These are phyloP conservation scores for Cisticola juncidis DNA, from an alignment of 2,113 vertebrate species.

Conservation along the genomic window DNA sequence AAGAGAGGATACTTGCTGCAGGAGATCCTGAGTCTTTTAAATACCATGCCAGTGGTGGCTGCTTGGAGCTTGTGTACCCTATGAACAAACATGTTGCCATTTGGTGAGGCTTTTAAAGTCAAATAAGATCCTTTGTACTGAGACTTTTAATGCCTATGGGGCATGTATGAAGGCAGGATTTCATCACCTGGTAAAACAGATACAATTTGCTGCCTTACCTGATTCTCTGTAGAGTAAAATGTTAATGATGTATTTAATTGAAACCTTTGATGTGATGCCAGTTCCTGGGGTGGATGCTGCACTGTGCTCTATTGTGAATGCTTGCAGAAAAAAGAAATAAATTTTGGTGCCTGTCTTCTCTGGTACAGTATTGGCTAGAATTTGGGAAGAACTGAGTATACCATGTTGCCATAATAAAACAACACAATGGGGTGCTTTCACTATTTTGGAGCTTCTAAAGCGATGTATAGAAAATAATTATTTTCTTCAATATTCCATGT, in stretches of 20 bases:
- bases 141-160: background rate
- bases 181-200: background rate
- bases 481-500: background rate
- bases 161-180: background rate
- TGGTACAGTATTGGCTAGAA: background rate
- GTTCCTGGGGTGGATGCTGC: background rate
- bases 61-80: background rate
- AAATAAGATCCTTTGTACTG: background rate
- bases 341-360: background rate
- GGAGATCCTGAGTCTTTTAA: background rate
- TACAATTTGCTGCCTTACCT: background rate
- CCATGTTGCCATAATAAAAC: background rate
- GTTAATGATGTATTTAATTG: slow-evolving; percentile 35
- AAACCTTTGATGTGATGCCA: background rate
- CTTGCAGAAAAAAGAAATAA: background rate
- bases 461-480: background rate
- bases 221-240: background rate
- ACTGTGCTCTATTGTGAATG: background rate
- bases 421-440: accelerated
- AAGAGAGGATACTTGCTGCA: background rate
- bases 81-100: background rate
- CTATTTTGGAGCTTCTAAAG: background rate
- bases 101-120: background rate
- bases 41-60: background rate
- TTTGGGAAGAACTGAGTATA: background rate